Conservation (phyloP, 2,113 vertebrate genomes). For the Salminus brasiliensis region DNA sequence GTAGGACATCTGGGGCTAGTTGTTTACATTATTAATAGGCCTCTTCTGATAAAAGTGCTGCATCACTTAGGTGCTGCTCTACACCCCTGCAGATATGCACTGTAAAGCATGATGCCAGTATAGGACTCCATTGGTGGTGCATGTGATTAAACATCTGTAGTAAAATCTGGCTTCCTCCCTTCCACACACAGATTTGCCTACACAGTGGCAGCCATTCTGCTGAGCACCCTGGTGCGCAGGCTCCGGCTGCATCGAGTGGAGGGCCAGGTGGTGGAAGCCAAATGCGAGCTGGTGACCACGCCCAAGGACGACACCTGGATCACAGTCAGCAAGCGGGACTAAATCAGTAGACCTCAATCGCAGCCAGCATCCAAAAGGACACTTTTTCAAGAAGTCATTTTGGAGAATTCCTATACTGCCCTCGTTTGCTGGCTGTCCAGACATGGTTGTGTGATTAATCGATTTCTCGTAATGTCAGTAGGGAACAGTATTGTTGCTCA, state of each 20-base stretch:
- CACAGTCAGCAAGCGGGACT: slow-evolving; percentile 84
- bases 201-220: slow-evolving; percentile 84
- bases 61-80: too few species aligned
- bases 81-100: too few species aligned
- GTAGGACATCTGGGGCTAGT: too few species aligned
- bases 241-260: slow-evolving; percentile 81
- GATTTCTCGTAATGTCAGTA: background rate
- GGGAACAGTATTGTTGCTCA: background rate
- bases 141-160: background rate
- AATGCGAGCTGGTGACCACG: slow-evolving; percentile 90
- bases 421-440: background rate
- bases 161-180: background rate
- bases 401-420: background rate
- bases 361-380: background rate
- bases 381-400: background rate
- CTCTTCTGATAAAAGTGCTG: too few species aligned
- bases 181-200: slow-evolving; percentile 85
- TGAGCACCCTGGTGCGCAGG: slow-evolving; percentile 83
- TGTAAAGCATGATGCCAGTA: background rate
- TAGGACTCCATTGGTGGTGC: background rate
- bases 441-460: background rate
- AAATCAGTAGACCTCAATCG: slow-evolving; percentile 35
- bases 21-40: too few species aligned
- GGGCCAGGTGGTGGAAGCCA: slow-evolving; percentile 87
- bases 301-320: slow-evolving; percentile 95